phyloP scores from a whole-genome alignment of 2,113 vertebrate species.

The human (Homo sapiens) region GRCh38 chr21:45199501-45200000 shows the following conservation, averaged over 20 bases:
- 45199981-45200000: not conserved
- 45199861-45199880: rapidly evolving
- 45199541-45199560: not conserved
- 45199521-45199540: not conserved
- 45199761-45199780: not conserved
- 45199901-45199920: rapidly evolving
- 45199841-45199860: rapidly evolving
- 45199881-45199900: too few relatives aligned
- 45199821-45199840: not conserved
- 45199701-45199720: not conserved
- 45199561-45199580: rapidly evolving
- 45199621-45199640: not conserved
- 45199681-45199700: not conserved
- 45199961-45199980: not conserved
- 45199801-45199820: not conserved
- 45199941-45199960: rapidly evolving
- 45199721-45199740: too few relatives aligned
- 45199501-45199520: rapidly evolving
- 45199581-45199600: not conserved
- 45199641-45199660: not conserved
- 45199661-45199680: not conserved
- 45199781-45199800: not conserved
- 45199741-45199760: not conserved
- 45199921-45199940: too few relatives aligned
- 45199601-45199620: too few relatives aligned